Evolutionary conservation across 2,888 invertebrate genomes (phyloP), one percentile per base, ranked within the genome.

Genomic region (Oligia fasciuncula): DNA sequence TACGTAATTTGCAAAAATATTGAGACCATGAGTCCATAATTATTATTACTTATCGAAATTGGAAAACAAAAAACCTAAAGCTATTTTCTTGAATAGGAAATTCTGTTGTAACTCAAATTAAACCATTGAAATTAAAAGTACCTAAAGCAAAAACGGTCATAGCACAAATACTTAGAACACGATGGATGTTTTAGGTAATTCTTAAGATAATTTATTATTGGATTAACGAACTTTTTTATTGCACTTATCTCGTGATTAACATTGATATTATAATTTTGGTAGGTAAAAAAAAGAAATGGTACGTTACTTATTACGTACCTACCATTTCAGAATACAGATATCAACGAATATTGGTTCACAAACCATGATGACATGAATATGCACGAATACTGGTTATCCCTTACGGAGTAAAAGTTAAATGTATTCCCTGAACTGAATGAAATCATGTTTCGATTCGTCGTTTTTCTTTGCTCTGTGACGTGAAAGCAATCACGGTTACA

Each of bases 181-280:
- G 29, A 60, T 29, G 23, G 23, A 23, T 43, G 60, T 43, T 29
- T 29, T 66, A 57, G 46, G 67, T 29, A 29, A 60, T 29, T 13
- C 0, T 14, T 29, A 35, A 6, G 35, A 68, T 57, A 75, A 63
- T 62, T 63, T 46, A 81, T 40, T n/a, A 29, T 35, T 63, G 63
- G 75, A 80, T 80, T 62, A 80, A 62, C 23, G 9, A 23, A 19
- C 13, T 49, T 76, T 76, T 23, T 68, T 76, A 69, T 69, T 76
- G 23, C 40, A 57, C 54, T 23, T 40, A 67, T 29, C n/a, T 49
- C 29, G 35, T 66, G 51, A 63, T 51, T 35, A 69, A 17, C 54
- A 35, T 40, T 5, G 60, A 66, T 79, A 73, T 62, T 63, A 11
- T 65, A 40, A 65, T 23, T 65, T 82, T 51, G 49, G 40, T 40